Base-by-base conservation (phyloP, 2,797 vertebrate species). In the Onychomys leucogaster region DNA sequence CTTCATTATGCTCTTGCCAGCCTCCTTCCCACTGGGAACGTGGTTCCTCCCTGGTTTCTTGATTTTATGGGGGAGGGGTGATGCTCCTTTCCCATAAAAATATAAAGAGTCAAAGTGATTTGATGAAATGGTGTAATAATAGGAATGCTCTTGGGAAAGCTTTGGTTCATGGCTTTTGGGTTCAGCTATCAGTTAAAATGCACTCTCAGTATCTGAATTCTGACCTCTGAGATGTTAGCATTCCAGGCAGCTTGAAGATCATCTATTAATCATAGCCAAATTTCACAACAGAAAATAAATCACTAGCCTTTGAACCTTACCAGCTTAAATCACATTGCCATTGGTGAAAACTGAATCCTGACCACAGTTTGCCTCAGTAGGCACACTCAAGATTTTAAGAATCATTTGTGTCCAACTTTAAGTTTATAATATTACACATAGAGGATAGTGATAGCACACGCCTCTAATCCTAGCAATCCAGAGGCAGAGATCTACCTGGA, bases 21-120 rank as follows among this genome's bases (percentile, higher is more conserved):
- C 90, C 25, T 80, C 32, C 67, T 90, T 49, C 34, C 94, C 91
- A 67, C 41, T 67, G 75, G 34, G 37, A 55, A 78, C 52, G 61
- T 91, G 37, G n/a, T 52, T 92, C 83, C n/a, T 89, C 83, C 75
- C 75, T 94, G 29, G 49, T 32, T 63, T 95, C 57, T 85, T 97
- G 49, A 37, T 84, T 92, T 97, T 90, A n/a, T 2, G 23, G 59
- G n/a, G 23, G 32, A 21, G 49, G 61, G 11, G 61, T 34, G 5
- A n/a, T 85, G 52, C 41, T 89, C 23, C 76, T 96, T 94, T 67
- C 63, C 81, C 23, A 3, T 55, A 84, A 52, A 55, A 87, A 88
- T 78, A 78, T 82, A 61, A 84, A n/a, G 43, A 75, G 29, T 94
- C 32, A 69, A 43, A 63, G 1, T 88, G 55, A 37, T 43, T 82